Evolutionary conservation across 2,888 invertebrate genomes (phyloP).

Genomic region (Apamea anceps): DNA sequence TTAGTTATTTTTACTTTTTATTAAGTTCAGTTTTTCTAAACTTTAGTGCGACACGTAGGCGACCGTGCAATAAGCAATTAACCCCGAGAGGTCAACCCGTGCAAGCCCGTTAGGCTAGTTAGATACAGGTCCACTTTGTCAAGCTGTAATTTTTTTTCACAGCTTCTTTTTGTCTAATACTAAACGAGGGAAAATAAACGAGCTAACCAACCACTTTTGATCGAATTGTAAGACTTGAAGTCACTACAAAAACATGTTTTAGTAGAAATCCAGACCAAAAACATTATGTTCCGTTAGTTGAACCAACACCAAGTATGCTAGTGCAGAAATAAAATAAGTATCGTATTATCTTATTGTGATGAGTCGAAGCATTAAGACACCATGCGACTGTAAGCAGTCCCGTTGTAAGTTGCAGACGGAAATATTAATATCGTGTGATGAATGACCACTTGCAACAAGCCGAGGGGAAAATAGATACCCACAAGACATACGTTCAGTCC

Average conservation of each 20-base stretch:
- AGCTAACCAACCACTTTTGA: slow-evolving; percentile 18
- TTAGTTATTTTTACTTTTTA: neutral
- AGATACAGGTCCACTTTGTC: slow-evolving; percentile 5
- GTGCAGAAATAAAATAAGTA: slow-evolving; percentile 48
- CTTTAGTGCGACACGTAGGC: slow-evolving; percentile 13
- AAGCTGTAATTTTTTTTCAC: slow-evolving; percentile 31
- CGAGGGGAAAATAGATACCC: slow-evolving; percentile 57
- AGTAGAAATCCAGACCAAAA: slow-evolving; percentile 25
- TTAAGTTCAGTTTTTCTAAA: neutral
- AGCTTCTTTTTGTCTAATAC: slow-evolving; percentile 27
- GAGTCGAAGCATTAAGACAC: slow-evolving; percentile 38
- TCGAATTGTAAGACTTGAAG: slow-evolving; percentile 10
- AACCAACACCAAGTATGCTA: slow-evolving; percentile 30
- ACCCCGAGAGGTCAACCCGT: slow-evolving; percentile 17
- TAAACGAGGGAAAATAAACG: slow-evolving; percentile 34
- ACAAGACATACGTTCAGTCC: slow-evolving; percentile 35
- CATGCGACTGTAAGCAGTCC: slow-evolving; percentile 49
- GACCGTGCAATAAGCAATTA: slow-evolving; percentile 14
- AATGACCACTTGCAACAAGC: slow-evolving; percentile 57
- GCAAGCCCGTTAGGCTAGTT: slow-evolving; percentile 39
- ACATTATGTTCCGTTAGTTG: slow-evolving; percentile 56
- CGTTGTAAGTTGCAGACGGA: slow-evolving; percentile 67
- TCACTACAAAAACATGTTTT: slow-evolving; percentile 22
- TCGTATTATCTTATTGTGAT: slow-evolving; percentile 50
- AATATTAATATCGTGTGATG: slow-evolving; percentile 67